A percentile compares a stretch with the other conserved stretches of the same genome.
phyloP scores from a whole-genome alignment of 2,888 invertebrate genomes.

The Drosophila mimica region DNA sequence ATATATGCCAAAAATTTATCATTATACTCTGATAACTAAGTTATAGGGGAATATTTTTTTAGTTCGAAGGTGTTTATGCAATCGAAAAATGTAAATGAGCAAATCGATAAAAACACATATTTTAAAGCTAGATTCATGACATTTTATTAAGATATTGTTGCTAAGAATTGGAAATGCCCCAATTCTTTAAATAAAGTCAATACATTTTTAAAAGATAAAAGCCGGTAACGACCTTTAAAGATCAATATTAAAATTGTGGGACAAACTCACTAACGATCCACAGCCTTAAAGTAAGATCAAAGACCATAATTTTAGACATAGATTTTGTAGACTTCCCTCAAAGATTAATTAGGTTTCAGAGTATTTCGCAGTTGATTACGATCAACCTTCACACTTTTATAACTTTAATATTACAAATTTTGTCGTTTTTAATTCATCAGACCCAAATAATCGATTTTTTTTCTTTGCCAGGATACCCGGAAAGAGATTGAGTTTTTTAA shows the following conservation, averaged over 20 bases:
- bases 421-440: no score
- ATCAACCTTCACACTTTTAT: not conserved
- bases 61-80: not conserved
- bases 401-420: no score
- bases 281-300: not conserved
- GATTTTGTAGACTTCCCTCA: not conserved
- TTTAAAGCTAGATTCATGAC: accelerated
- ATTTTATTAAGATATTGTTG: not conserved
- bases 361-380: not conserved
- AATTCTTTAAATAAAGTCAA: not conserved
- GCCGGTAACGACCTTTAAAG: not conserved
- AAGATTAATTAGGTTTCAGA: not conserved
- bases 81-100: not conserved
- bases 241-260: not conserved
- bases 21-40: not conserved
- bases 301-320: not conserved
- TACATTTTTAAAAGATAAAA: no score
- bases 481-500: not conserved
- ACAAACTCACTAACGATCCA: no score
- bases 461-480: no score
- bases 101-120: not conserved
- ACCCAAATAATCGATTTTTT: no score
- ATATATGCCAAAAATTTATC: conserved; percentile 13
- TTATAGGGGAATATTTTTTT: not conserved
- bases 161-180: not conserved